Conservation (phyloP, 2,888 invertebrate genomes). For the Petrophora chlorosata region DNA sequence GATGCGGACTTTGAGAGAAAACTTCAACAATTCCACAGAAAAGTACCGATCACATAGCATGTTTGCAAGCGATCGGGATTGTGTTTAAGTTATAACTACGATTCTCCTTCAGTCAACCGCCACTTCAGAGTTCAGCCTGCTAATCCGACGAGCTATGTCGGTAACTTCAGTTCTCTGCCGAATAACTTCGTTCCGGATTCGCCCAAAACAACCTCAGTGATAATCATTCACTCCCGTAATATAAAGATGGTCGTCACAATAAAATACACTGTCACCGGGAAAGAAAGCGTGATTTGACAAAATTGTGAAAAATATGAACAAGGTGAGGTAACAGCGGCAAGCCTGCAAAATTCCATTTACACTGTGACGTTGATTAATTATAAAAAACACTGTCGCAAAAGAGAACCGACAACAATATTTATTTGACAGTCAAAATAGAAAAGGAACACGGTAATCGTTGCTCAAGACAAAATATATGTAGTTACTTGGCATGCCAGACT, state of each 20-base stretch:
- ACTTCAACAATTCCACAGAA: no score
- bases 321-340: slow-evolving; percentile 40
- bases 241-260: slow-evolving; percentile 20
- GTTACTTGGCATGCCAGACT: no score
- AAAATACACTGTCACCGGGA: slow-evolving; percentile 36
- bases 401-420: neutral
- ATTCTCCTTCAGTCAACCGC: no score
- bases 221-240: slow-evolving; percentile 3
- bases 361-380: slow-evolving; percentile 59
- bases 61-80: no score
- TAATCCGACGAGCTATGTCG: no score
- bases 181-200: no score
- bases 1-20: no score
- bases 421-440: neutral
- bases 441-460: neutral
- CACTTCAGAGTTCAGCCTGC: no score
- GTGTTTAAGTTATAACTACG: no score
- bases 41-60: no score
- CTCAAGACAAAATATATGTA: neutral
- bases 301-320: slow-evolving; percentile 49
- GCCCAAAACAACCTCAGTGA: no score
- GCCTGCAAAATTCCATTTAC: slow-evolving; percentile 54
- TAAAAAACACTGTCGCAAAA: slow-evolving; percentile 24
- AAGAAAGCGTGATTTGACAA: slow-evolving; percentile 46
- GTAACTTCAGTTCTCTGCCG: no score